These are phyloP conservation scores for Cheilosia grossa DNA, from an alignment of 2,888 invertebrate genomes.

Conservation along the genomic window DNA sequence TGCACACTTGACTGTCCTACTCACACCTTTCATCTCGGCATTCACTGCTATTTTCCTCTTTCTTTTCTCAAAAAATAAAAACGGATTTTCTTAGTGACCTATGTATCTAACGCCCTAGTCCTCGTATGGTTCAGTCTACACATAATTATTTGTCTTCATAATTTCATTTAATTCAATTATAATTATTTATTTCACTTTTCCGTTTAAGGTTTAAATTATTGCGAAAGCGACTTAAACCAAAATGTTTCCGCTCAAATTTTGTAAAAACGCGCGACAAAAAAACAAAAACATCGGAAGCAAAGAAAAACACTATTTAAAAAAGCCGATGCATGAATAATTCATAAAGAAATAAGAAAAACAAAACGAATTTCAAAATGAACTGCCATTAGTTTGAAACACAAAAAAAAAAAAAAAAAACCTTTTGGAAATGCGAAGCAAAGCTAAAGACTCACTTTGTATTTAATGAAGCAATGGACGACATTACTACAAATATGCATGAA, in stretches of 20 bases:
- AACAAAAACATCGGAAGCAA: neutral
- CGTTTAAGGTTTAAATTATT: constrained; percentile 69
- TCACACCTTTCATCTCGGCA: neutral
- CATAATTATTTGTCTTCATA: constrained; percentile 13
- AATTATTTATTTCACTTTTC: constrained; percentile 25
- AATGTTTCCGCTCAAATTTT: constrained; percentile 66
- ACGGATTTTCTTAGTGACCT: neutral
- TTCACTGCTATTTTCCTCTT: neutral
- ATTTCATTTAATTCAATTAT: neutral
- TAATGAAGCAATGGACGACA: constrained; percentile 32
- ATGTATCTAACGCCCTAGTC: constrained; percentile 9
- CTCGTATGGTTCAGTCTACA: neutral
- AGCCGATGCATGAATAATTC: constrained; percentile 30
- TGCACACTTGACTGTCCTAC: too few species aligned
- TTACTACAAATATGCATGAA: constrained; percentile 44
- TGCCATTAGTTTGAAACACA: constrained; percentile 46
- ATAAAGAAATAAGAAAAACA: constrained; percentile 1
- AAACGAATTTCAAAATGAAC: constrained; percentile 54
- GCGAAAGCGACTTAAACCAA: constrained; percentile 61
- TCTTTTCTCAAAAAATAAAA: neutral
- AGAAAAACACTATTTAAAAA: constrained; percentile 9
- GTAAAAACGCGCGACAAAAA: constrained; percentile 31
- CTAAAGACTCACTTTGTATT: constrained; percentile 54
- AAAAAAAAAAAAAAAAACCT: constrained; percentile 28
- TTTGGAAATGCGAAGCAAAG: constrained; percentile 57